These are phyloP conservation scores for Athene cunicularia DNA, from an alignment of 2,113 vertebrate genomes.

Conservation along the genomic window DNA sequence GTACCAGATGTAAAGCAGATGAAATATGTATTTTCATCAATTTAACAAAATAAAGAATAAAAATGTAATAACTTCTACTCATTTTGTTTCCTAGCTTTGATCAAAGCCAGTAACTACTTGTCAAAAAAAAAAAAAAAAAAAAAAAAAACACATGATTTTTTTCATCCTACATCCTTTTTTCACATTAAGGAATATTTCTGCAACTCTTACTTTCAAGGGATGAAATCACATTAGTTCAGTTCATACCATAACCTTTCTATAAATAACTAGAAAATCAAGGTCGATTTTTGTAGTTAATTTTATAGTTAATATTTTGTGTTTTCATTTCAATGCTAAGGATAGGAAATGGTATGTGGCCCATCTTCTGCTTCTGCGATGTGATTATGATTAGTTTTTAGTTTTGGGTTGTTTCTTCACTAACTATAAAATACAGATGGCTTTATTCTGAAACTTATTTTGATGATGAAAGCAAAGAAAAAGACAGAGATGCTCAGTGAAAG, in stretches of 20 bases:
- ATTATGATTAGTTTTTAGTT: not conserved
- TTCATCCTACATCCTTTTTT: not conserved
- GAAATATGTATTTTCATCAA: slow-evolving; percentile 17
- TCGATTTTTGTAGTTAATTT: not conserved
- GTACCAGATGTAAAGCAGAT: slow-evolving; percentile 20
- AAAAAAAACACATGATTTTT: not conserved
- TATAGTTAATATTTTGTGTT: not conserved
- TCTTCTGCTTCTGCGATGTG: not conserved
- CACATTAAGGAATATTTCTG: not conserved
- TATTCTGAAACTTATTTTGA: not conserved
- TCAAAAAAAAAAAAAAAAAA: not conserved
- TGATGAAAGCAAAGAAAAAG: not conserved
- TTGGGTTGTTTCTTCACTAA: not conserved
- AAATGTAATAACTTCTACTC: not conserved
- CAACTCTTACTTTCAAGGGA: not conserved
- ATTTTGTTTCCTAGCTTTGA: not conserved
- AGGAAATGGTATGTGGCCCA: not conserved
- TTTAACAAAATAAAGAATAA: slow-evolving; percentile 1
- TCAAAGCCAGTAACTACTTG: slow-evolving; percentile 16
- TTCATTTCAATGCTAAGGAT: not conserved
- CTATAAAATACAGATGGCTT: not conserved
- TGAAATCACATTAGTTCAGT: not conserved
- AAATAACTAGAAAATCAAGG: not conserved
- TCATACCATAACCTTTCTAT: not conserved
- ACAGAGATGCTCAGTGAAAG: not conserved